A percentile compares a stretch with the other conserved stretches of the same genome.
These are phyloP conservation scores for Himalopsyche kuldschensis DNA, from an alignment of 2,888 invertebrate species.

Conservation along the genomic window DNA sequence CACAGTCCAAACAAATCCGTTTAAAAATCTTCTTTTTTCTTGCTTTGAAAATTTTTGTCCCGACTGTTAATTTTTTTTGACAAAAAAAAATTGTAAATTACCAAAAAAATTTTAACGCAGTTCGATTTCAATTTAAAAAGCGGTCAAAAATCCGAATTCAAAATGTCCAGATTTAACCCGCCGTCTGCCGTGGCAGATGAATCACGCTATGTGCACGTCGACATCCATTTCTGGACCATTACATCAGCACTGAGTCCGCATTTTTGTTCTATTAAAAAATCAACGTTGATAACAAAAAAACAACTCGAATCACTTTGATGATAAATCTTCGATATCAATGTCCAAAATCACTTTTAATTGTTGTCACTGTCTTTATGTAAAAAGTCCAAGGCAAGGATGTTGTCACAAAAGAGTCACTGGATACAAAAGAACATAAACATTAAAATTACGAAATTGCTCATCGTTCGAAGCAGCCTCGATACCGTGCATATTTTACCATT, in stretches of 20 bases:
- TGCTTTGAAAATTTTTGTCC: neutral
- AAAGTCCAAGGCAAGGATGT: too few relatives aligned
- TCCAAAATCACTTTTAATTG: too few relatives aligned
- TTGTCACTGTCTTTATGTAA: too few relatives aligned
- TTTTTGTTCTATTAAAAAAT: neutral
- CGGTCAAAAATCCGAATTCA: neutral
- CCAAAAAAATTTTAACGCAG: neutral
- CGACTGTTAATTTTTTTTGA: neutral
- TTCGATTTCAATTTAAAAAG: neutral
- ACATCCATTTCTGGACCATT: neutral
- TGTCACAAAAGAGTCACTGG: too few relatives aligned
- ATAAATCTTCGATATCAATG: too few relatives aligned
- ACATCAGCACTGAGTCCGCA: neutral
- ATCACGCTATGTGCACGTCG: neutral
- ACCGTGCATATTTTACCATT: too few relatives aligned
- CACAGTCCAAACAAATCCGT: neutral
- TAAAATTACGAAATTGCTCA: too few relatives aligned
- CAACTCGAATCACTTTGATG: too few relatives aligned
- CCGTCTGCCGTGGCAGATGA: neutral
- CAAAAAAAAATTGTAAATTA: neutral
- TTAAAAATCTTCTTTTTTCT: neutral
- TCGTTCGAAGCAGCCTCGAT: too few relatives aligned
- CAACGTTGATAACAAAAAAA: too few relatives aligned
- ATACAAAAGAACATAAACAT: too few relatives aligned
- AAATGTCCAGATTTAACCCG: neutral